These are phyloP conservation scores for Loxodonta africana DNA, from an alignment of 2,113 vertebrate genomes.

Conservation along the genomic window DNA sequence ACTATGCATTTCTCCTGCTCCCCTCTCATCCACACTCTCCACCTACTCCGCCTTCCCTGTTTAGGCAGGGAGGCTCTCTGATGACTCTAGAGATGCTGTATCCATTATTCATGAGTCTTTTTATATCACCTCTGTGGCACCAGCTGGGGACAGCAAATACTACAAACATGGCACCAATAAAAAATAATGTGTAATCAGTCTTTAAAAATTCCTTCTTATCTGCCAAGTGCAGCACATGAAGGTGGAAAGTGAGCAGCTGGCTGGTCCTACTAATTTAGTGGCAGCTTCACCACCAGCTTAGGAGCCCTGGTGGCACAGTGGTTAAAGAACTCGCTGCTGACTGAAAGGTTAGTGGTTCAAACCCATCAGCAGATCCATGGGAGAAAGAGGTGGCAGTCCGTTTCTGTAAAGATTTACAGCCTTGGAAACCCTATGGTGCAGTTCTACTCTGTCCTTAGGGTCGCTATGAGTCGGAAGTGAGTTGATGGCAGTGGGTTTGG, in stretches of 20 bases:
- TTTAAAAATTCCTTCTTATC: constrained; percentile 81
- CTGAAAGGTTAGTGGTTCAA: not conserved
- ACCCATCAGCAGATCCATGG: not conserved
- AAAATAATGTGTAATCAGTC: constrained; percentile 85
- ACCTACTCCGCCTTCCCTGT: constrained; percentile 56
- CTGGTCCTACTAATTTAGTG: not conserved
- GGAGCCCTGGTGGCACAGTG: not conserved
- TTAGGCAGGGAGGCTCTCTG: constrained; percentile 73
- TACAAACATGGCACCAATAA: constrained; percentile 82
- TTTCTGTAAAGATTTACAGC: not conserved
- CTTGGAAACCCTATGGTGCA: not conserved
- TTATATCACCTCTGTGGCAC: constrained; percentile 82
- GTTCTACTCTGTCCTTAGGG: not conserved
- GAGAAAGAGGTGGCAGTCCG: not conserved
- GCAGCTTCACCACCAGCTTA: not conserved
- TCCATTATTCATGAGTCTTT: constrained; percentile 86
- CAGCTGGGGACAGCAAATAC: constrained; percentile 86
- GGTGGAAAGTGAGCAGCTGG: constrained; percentile 63
- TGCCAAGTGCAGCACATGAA: constrained; percentile 72
- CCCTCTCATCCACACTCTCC: constrained; percentile 64
- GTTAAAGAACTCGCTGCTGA: not conserved
- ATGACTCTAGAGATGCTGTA: constrained; percentile 73
- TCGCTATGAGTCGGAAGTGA: not conserved
- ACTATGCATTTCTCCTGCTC: constrained; percentile 25
- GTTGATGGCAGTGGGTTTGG: not conserved